Conservation (phyloP, 1,140 invertebrate species). For the Cyclargus thomasi region DNA sequence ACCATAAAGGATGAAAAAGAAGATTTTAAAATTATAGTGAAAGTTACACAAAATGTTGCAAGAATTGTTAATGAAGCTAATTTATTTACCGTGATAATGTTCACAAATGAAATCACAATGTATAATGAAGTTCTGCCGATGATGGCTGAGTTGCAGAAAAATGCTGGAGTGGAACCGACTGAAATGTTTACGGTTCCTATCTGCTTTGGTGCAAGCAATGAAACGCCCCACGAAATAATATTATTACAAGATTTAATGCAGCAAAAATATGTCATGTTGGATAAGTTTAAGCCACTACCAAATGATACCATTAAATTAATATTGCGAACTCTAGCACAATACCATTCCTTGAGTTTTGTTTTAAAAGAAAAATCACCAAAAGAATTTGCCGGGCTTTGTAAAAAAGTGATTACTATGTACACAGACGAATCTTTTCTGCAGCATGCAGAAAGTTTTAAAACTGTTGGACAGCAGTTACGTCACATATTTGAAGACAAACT, state of each 20-base stretch:
- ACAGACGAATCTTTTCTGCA: neutral
- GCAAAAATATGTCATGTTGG: constrained; percentile 59
- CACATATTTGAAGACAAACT: constrained; percentile 11
- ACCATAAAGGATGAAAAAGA: constrained; percentile 3
- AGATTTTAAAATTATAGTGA: constrained; percentile 10
- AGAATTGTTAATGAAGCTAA: constrained; percentile 24
- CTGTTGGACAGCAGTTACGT: neutral
- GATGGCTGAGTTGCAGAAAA: constrained; percentile 44
- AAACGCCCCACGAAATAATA: constrained; percentile 65
- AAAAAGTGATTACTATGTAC: neutral
- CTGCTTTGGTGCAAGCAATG: constrained; percentile 49
- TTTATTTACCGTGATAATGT: neutral
- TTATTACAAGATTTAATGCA: constrained; percentile 75
- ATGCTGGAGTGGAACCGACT: constrained; percentile 29
- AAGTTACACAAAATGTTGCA: constrained; percentile 22
- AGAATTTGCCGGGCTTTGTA: constrained; percentile 33
- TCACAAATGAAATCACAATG: constrained; percentile 17
- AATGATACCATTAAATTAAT: constrained; percentile 62
- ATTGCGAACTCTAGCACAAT: constrained; percentile 71
- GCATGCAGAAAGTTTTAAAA: constrained; percentile 1
- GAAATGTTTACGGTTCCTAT: constrained; percentile 49
- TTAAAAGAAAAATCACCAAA: constrained; percentile 58
- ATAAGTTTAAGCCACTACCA: constrained; percentile 62
- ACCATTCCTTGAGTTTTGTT: constrained; percentile 75
- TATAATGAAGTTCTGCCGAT: constrained; percentile 40